Percentiles rank a stretch among this genome's conserved stretches.
These are phyloP conservation scores for Polypterus senegalus DNA, from an alignment of 2,113 vertebrate genomes.

Conservation along the genomic window DNA sequence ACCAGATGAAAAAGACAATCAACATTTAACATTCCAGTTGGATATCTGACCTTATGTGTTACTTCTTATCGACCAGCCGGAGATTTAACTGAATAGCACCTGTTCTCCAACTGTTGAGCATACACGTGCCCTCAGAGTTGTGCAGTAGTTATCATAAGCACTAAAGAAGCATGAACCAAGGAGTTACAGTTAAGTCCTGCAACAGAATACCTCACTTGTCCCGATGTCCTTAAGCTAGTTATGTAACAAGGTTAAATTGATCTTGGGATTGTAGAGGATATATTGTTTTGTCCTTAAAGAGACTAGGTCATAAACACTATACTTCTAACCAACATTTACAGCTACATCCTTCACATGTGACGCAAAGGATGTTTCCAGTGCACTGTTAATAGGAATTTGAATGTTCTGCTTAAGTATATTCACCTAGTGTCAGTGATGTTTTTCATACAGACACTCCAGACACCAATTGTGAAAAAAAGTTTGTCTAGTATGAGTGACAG, in stretches of 20 bases:
- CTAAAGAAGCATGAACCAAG: constrained; percentile 4
- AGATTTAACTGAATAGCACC: neutral
- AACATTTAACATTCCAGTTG: no score
- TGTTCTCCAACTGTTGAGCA: constrained; percentile 13
- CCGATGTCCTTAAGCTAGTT: constrained; percentile 22
- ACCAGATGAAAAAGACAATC: no score
- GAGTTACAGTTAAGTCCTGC: constrained; percentile 13
- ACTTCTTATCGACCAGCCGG: no score
- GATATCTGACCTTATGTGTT: neutral
- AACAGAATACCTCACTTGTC: constrained; percentile 12
- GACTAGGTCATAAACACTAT: neutral
- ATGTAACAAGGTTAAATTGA: constrained; percentile 17
- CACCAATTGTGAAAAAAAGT: no score
- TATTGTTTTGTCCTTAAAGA: constrained; percentile 13
- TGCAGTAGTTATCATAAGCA: constrained; percentile 8
- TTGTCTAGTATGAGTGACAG: no score
- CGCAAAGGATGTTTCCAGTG: no score
- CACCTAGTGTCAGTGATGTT: no score
- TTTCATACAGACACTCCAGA: no score
- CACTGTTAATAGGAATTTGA: no score
- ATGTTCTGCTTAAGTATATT: no score
- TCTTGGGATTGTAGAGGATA: constrained; percentile 22
- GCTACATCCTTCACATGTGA: no score
- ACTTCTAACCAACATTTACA: no score
- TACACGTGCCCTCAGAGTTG: constrained; percentile 19